Evolutionary conservation across 2,113 vertebrate species (phyloP), one percentile per base, ranked within the genome.

Genomic region (Cynopterus brachyotis): DNA sequence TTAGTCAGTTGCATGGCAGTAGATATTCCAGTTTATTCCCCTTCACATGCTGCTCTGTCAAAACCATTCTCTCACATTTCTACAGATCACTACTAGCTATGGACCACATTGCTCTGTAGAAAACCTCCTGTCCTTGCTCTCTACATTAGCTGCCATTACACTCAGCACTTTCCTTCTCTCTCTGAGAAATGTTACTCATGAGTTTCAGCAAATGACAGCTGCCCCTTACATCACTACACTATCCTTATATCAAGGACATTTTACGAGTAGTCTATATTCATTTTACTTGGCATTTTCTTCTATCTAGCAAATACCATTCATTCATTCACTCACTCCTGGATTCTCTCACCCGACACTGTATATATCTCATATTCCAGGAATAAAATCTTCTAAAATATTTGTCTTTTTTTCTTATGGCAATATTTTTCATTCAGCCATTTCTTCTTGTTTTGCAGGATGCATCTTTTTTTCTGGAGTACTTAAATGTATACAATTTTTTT

Each of bases 201-300:
- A 81, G 47, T 81, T 96, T 92, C 50, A 91, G 88, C 76, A 97
- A 97, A 95, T 97, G 94, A 82, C 85, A 96, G 24, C 89, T 94
- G 93, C 62, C 89, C 95, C 92, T 96, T 96, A 75, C 55, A 30
- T 89, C 40, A 83, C 30, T 55, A 70, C 26, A 40, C 26, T 91
- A 9, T 76, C 26, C 70, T 30, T 93, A 53, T 9, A 62, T 75
- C 83, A 57, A 76, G 80, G 62, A 79, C 62, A 67, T 37, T 93
- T 96, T 75, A 57, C 47, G 95, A 66, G n/a, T 79, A 47, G 82
- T 82, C 69, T 88, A 0, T 37, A 28, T 60, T 91, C 78, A 95
- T 83, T 82, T 86, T 53, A 93, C 87, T 37, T 93, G 92, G 59
- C 79, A 62, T 20, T 67, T 89, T 85, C 67, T 75, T 95, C 67